Evolutionary conservation across 1,140 invertebrate genomes (phyloP).

Genomic region (Notospermus geniculatus): DNA sequence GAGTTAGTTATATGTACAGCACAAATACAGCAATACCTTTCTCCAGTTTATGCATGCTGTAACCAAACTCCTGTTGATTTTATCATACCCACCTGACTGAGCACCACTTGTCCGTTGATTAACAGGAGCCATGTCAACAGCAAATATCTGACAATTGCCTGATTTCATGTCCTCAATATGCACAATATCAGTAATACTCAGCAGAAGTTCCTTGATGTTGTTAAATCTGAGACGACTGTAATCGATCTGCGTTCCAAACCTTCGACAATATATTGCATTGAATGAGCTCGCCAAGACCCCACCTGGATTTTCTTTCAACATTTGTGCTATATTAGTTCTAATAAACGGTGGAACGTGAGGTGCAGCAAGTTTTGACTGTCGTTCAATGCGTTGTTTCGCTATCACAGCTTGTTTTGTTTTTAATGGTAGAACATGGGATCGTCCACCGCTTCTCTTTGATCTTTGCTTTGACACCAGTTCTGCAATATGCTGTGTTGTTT

Average conservation of each 20-base stretch:
- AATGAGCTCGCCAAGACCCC: slow-evolving; percentile 18
- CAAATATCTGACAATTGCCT: slow-evolving; percentile 17
- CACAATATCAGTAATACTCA: slow-evolving; percentile 29
- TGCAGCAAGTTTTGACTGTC: neutral
- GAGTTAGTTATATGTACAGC: too few relatives aligned
- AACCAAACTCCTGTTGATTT: too few relatives aligned
- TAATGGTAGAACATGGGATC: neutral
- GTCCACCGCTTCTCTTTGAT: slow-evolving; percentile 31
- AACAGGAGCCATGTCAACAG: too few relatives aligned
- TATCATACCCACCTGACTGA: too few relatives aligned
- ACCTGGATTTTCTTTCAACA: slow-evolving; percentile 30
- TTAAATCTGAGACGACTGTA: slow-evolving; percentile 13
- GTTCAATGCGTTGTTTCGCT: neutral
- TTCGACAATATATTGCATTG: slow-evolving; percentile 29
- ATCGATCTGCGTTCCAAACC: slow-evolving; percentile 33
- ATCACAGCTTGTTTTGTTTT: slow-evolving; percentile 2
- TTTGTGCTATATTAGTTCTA: neutral
- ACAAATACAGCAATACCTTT: too few relatives aligned
- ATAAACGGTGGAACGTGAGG: slow-evolving; percentile 2
- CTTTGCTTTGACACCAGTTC: slow-evolving; percentile 41
- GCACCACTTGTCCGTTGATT: too few relatives aligned
- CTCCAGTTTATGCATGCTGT: too few relatives aligned
- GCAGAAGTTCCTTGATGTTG: slow-evolving; percentile 25
- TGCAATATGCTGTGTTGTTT: slow-evolving; percentile 38
- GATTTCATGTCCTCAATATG: slow-evolving; percentile 19